Percentiles rank a stretch among this genome's conserved stretches.
phyloP scores from a whole-genome alignment of 2,113 vertebrate species.

The cattle (Bos taurus) region ARS-UCD2.0 NC_037333.1:33004501-33005000 shows the following conservation, averaged over 20 bases:
- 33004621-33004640: background rate
- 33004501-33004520: background rate
- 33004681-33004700: background rate
- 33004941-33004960: too few species aligned
- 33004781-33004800: too few species aligned
- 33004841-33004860: too few species aligned
- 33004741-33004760: background rate
- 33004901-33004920: too few species aligned
- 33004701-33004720: background rate
- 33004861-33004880: too few species aligned
- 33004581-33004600: background rate
- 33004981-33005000: too few species aligned
- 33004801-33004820: fast-evolving
- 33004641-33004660: background rate
- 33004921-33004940: too few species aligned
- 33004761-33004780: background rate
- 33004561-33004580: background rate
- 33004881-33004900: too few species aligned
- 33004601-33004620: conserved; percentile 19
- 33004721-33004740: background rate
- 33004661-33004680: background rate
- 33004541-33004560: background rate
- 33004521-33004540: background rate
- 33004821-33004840: too few species aligned
- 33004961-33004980: too few species aligned